These are phyloP conservation scores for Helicolenus hilgendorfi DNA, from an alignment of 2,797 vertebrate genomes.

Conservation along the genomic window DNA sequence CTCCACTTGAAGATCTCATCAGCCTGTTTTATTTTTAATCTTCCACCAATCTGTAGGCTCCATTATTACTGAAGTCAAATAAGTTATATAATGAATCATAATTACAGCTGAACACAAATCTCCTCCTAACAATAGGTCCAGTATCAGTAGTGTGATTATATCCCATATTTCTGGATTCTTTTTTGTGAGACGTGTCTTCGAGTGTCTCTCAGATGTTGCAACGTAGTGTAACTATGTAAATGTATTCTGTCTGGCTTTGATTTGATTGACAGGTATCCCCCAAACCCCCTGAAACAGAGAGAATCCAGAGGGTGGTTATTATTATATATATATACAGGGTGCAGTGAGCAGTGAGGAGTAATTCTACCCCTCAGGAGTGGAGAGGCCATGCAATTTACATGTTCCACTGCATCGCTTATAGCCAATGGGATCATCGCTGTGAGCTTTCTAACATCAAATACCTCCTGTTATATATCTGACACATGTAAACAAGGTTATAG, in stretches of 20 bases:
- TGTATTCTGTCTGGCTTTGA: slow-evolving; percentile 72
- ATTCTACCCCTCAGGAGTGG: slow-evolving; percentile 71
- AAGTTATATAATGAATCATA: neutral
- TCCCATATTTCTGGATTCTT: no score
- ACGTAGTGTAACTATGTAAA: slow-evolving; percentile 67
- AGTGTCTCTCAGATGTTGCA: slow-evolving; percentile 47
- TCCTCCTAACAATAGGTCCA: neutral
- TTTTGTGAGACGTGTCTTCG: slow-evolving; percentile 7
- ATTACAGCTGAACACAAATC: neutral
- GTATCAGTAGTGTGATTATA: neutral
- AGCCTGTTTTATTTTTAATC: neutral
- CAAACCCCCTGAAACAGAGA: slow-evolving; percentile 60
- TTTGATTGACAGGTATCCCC: slow-evolving; percentile 79
- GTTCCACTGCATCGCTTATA: slow-evolving; percentile 48
- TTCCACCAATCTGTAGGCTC: neutral
- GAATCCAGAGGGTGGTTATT: slow-evolving; percentile 64
- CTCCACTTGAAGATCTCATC: slow-evolving; percentile 39
- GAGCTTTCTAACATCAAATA: slow-evolving; percentile 22
- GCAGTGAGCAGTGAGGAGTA: slow-evolving; percentile 65
- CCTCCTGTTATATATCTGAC: slow-evolving; percentile 18
- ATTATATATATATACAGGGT: slow-evolving; percentile 52
- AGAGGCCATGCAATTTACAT: slow-evolving; percentile 76
- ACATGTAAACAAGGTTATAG: neutral
- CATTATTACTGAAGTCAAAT: slow-evolving; percentile 4
- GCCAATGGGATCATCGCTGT: slow-evolving; percentile 33